Conservation (phyloP, 2,113 vertebrate species). For the Plotosus lineatus region DNA sequence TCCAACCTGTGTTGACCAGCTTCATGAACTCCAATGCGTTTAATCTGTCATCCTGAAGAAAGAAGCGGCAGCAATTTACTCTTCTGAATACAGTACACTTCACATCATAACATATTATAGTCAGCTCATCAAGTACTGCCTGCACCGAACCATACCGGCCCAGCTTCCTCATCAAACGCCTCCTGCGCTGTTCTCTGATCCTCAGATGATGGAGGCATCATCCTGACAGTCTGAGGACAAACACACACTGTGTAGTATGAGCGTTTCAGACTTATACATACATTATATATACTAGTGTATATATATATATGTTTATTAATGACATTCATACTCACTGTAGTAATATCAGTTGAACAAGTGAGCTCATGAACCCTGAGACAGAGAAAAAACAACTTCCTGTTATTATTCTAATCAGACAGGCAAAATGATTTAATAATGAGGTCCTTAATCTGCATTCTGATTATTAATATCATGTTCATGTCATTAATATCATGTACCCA, state of each 20-base stretch:
- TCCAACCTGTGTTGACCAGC: conserved; percentile 72
- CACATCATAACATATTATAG: neutral
- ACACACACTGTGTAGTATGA: conserved; percentile 5
- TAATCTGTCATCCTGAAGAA: conserved; percentile 68
- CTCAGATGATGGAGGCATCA: conserved; percentile 58
- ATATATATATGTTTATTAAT: neutral
- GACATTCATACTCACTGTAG: conserved; percentile 60
- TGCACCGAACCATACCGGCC: conserved; percentile 58
- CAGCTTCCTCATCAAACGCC: conserved; percentile 67
- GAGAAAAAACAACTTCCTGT: conserved; percentile 1
- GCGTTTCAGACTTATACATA: neutral
- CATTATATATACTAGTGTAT: neutral
- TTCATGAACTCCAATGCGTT: conserved; percentile 65
- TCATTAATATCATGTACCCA: neutral
- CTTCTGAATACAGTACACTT: neutral
- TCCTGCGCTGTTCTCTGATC: conserved; percentile 61
- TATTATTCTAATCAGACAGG: neutral
- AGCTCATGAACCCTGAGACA: conserved; percentile 67
- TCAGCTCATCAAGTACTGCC: neutral
- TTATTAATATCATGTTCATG: neutral
- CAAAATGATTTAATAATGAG: neutral
- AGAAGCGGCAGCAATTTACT: neutral
- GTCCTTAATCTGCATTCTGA: neutral
- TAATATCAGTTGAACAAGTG: conserved; percentile 62
- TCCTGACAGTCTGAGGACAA: conserved; percentile 64